Evolutionary conservation across 2,113 vertebrate genomes (phyloP).

Genomic region (Pedionomus torquatus): DNA sequence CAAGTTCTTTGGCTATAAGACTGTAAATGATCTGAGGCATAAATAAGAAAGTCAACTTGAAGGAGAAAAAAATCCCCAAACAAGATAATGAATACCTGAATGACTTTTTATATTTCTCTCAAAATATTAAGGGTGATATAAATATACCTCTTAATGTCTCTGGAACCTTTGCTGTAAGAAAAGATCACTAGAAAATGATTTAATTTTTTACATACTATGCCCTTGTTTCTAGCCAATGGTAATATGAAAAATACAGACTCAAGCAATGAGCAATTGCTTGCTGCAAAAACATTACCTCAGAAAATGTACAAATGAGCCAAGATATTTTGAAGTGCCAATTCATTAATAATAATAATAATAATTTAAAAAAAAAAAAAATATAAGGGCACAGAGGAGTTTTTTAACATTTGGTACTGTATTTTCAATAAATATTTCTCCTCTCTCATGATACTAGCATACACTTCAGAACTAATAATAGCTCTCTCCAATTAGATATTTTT

Average conservation of each 20-base stretch:
- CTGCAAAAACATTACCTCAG: background rate
- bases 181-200: background rate
- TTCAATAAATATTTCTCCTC: background rate
- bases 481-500: background rate
- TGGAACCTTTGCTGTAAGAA: background rate
- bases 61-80: background rate
- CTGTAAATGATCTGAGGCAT: background rate
- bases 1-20: background rate
- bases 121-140: background rate
- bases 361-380: background rate
- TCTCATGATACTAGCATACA: background rate
- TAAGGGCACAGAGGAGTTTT: background rate
- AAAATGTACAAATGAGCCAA: background rate
- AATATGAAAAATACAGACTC: background rate
- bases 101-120: background rate
- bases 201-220: background rate
- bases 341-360: background rate
- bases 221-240: background rate
- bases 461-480: background rate
- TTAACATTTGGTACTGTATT: background rate
- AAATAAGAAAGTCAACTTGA: background rate
- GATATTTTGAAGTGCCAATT: background rate
- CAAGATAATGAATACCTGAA: background rate
- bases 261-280: background rate
- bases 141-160: background rate